phyloP scores from a whole-genome alignment of 2,113 vertebrate genomes.

The Heliornis fulica region DNA sequence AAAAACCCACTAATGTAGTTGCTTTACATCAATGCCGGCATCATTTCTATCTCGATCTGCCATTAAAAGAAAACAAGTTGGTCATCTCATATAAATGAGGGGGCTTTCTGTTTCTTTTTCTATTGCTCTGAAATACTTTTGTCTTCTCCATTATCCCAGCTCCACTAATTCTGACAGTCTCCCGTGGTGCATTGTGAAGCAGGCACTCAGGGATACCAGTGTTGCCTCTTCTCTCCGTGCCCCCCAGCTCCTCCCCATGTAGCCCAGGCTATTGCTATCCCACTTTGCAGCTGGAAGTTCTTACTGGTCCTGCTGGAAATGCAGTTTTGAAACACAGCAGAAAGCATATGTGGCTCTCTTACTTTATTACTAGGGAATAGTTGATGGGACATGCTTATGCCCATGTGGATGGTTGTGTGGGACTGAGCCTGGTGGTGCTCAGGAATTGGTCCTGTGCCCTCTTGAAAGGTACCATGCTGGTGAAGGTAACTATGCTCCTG shows the following conservation, averaged over 20 bases:
- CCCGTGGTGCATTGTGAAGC: background rate
- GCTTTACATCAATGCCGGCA: background rate
- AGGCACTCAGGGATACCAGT: background rate
- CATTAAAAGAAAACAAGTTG: background rate
- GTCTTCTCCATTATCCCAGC: background rate
- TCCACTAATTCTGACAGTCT: background rate
- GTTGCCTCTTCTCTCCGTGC: background rate
- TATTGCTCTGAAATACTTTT: background rate
- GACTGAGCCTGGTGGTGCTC: background rate
- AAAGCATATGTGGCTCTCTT: background rate
- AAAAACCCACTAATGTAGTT: background rate
- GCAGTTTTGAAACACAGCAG: background rate
- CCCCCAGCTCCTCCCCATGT: rapidly evolving
- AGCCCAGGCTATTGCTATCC: rapidly evolving
- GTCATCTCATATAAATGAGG: background rate
- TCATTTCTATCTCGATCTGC: background rate
- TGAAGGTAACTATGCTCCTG: background rate
- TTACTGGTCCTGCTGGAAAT: background rate
- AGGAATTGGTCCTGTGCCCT: background rate
- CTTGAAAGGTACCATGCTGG: background rate
- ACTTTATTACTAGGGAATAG: background rate
- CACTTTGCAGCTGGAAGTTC: background rate
- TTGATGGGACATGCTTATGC: background rate
- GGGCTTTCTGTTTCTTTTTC: background rate
- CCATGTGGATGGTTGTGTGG: background rate